A percentile compares a stretch with the other conserved stretches of the same genome.
phyloP scores from a whole-genome alignment of 1,140 invertebrate species.

The Zophobas atratus region DNA sequence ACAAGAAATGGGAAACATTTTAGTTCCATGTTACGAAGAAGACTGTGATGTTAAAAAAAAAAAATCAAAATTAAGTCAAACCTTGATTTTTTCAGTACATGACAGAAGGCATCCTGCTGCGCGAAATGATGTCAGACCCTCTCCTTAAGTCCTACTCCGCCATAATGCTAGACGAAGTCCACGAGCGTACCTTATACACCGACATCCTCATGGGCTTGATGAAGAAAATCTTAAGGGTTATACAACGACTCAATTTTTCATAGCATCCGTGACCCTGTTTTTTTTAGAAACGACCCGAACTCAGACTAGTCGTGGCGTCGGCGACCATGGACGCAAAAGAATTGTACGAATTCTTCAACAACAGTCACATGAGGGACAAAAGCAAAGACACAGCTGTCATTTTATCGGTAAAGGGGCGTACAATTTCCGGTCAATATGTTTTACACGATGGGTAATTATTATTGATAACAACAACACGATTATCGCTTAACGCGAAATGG shows the following conservation, averaged over 20 bases:
- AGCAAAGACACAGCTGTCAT: constrained; percentile 84
- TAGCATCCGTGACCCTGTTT: constrained; percentile 1
- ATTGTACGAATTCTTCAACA: constrained; percentile 91
- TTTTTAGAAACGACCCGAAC: constrained; percentile 84
- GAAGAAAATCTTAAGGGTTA: constrained; percentile 89
- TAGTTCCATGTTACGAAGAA: too few species aligned
- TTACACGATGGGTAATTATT: constrained; percentile 79
- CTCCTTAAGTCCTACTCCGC: constrained; percentile 91
- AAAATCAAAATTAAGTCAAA: too few species aligned
- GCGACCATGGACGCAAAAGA: constrained; percentile 95
- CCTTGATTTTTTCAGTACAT: constrained; percentile 80
- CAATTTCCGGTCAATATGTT: constrained; percentile 91
- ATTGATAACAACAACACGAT: too few species aligned
- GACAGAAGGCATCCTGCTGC: constrained; percentile 95
- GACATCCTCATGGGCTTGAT: constrained; percentile 95
- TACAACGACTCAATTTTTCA: constrained; percentile 30
- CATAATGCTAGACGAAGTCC: constrained; percentile 96
- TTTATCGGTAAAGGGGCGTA: constrained; percentile 90
- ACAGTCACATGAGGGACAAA: constrained; percentile 72
- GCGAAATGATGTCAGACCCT: constrained; percentile 97
- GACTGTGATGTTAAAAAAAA: too few species aligned
- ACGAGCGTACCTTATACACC: constrained; percentile 93
- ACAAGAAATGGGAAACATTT: too few species aligned
- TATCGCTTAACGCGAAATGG: background rate
- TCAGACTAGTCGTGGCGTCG: constrained; percentile 93